These are phyloP conservation scores for Tenualosa ilisha DNA, from an alignment of 2,797 vertebrate species.

Conservation along the genomic window DNA sequence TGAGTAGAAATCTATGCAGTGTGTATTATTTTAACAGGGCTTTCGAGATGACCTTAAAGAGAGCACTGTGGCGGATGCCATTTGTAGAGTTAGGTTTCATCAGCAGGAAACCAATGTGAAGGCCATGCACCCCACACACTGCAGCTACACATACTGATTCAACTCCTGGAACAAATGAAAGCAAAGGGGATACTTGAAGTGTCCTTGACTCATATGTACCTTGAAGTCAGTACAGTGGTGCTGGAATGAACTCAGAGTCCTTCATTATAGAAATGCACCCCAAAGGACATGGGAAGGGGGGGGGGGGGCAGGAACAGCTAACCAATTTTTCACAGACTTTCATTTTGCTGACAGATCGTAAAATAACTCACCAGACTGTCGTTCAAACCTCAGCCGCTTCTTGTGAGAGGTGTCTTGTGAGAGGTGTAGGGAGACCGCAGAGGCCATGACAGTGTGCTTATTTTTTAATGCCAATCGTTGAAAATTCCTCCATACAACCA, in stretches of 20 bases:
- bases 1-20: slow-evolving; percentile 13
- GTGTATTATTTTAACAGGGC: background rate
- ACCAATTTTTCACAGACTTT: slow-evolving; percentile 1
- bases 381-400: background rate
- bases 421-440: background rate
- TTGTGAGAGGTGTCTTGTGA: background rate
- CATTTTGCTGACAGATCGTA: background rate
- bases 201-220: background rate
- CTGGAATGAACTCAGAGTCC: background rate
- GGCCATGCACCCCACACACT: background rate
- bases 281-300: background rate
- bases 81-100: background rate
- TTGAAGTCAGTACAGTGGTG: background rate
- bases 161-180: slow-evolving; percentile 1
- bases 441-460: background rate
- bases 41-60: background rate
- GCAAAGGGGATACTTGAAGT: background rate
- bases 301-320: background rate
- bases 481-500: slow-evolving; percentile 5
- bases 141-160: background rate
- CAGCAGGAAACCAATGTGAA: background rate
- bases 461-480: background rate
- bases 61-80: background rate
- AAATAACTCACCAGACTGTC: background rate
- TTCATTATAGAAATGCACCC: background rate